Conservation (phyloP, 2,888 invertebrate genomes). For the Eilema sororculum region DNA sequence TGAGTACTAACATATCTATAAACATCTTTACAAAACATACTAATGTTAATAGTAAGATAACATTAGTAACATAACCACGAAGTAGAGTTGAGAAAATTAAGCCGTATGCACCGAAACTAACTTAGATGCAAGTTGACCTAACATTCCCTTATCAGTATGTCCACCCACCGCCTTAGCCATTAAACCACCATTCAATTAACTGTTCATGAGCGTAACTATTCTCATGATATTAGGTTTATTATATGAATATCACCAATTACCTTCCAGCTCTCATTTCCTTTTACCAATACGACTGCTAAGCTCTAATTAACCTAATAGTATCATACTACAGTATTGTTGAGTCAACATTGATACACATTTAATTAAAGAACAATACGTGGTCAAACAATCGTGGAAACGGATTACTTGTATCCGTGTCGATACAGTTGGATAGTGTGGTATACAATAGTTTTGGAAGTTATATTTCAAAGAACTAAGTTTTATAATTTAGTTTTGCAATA, state of each 20-base stretch:
- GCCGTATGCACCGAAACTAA: background rate
- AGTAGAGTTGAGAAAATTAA: background rate
- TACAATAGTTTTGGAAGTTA: too few species aligned
- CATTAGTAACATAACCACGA: background rate
- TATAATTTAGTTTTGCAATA: too few species aligned
- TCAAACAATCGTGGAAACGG: background rate
- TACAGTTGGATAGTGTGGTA: too few species aligned
- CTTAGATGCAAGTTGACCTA: background rate
- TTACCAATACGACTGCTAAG: background rate
- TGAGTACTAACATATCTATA: background rate
- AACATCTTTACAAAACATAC: background rate
- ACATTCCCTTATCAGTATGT: background rate
- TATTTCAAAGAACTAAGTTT: too few species aligned
- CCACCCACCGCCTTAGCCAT: background rate
- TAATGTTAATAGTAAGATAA: background rate
- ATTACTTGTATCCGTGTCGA: background rate
- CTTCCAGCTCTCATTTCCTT: background rate
- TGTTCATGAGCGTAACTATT: background rate
- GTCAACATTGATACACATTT: background rate
- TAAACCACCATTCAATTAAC: background rate
- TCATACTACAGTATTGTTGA: background rate
- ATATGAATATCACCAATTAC: background rate
- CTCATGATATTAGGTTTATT: background rate
- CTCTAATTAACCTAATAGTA: background rate
- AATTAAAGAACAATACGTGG: constrained; percentile 2